Base-by-base conservation (phyloP, 2,113 vertebrate genomes). In the Thamnophis sirtalis region DNA sequence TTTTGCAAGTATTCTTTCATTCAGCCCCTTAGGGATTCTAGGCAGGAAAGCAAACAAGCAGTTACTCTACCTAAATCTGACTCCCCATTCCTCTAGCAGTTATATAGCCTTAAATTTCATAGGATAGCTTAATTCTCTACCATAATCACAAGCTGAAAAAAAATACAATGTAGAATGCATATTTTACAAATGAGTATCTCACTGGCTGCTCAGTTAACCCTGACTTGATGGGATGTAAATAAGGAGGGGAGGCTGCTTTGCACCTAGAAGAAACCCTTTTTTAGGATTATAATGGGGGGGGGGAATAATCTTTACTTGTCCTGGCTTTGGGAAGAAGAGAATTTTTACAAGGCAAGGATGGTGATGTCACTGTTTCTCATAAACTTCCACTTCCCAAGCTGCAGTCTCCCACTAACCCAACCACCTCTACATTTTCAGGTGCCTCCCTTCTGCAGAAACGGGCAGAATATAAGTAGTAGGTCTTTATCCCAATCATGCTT, bases 21-120 rank as follows among this genome's bases (percentile, higher is more conserved):
- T 98, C 87, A 99, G 97, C 24, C 97, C 97, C 95, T 98, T 99
- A 2, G 99, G 98, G 96, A 99, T 99, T 94, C 99, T 99, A 92
- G 94, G 86, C 4, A 88, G 53, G 86, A 91, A 90, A 3, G 49
- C 49, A 89, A 53, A 33, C 53, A 88, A 53, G 33, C 19, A 9
- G 19, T 88, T 54, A 24, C 5, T 5, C 11, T 86, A 50, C 22
- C 33, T 33, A 56, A 48, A 88, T 24, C 33, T 7, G 3, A 33
- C 9, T 11, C 21, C 1, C 21, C 33, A 8, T 43, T 80, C 17
- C 63, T 33, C 63, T 33, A 73, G 68, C 33, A 80, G 17, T 80
- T 80, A 17, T 80, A 80, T 19, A 43, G 68, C 68, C 60, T 80
- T 17, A 80, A 38, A 33, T 38, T 80, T 80, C 33, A 80, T 19